Evolutionary conservation across 2,797 vertebrate species (phyloP), one percentile per base, ranked within the genome.

Genomic region (Ficedula albicollis): DNA sequence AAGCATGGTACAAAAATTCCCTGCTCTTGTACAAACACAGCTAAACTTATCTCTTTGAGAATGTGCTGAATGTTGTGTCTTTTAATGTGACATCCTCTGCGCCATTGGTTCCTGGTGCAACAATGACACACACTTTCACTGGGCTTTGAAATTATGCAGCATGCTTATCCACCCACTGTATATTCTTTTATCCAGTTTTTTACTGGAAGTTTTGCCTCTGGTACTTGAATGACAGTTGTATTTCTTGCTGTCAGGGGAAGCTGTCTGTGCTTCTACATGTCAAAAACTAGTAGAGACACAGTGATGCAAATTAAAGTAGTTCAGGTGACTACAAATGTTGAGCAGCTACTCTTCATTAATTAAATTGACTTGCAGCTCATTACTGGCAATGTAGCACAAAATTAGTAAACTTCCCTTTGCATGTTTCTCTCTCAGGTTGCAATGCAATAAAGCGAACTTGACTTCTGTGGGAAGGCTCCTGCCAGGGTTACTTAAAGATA

Each of bases 281-380:
- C 49, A 95, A 67, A 87, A 76, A 27, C 20, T 38, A 29, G 25
- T 68, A 51, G 56, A 56, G 64, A 36, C 11, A 59, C 2, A 55
- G 30, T 17, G 67, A 59, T 10, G 18, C 41, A 72, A 87, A 89
- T 92, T 67, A 4, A 84, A 92, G 82, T 13, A 52, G 51, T 87
- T 91, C 52, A 60, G 75, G 48, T 13, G 44, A 62, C 70, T 52
- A 78, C 56, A 63, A 84, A 84, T 32, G 43, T 58, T 90, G 63
- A 81, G 46, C 62, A 78, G 30, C 73, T 91, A 26, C n/a, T 49
- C 30, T 75, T 84, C 80, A 72, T 90, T 94, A 89, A 91, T 78
- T 88, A 90, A 79, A 87, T 70, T 73, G 85, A 84, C 88, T 91
- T 90, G 55, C 60, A 87, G 58, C 52, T 95, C 77, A 54, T 92